phyloP scores from a whole-genome alignment of 2,797 vertebrate species.

The Silurus aristotelis region DNA sequence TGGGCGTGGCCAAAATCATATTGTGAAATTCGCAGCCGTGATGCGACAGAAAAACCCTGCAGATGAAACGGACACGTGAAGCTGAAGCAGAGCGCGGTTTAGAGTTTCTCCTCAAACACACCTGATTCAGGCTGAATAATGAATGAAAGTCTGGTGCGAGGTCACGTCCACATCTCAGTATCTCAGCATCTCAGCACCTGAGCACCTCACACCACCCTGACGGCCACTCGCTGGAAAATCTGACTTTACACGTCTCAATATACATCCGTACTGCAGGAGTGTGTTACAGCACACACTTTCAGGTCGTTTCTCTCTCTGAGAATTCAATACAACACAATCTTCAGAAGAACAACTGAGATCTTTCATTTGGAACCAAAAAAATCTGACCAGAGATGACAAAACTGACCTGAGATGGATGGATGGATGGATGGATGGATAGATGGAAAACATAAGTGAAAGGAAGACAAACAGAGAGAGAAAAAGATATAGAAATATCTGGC shows the following conservation, averaged over 20 bases:
- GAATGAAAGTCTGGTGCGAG: conserved; percentile 3
- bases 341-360: no score
- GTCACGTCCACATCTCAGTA: neutral
- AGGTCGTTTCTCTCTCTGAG: neutral
- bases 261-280: neutral
- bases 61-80: neutral
- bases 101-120: neutral
- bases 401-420: neutral
- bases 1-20: neutral
- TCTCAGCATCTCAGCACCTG: neutral
- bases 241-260: neutral
- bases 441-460: no score
- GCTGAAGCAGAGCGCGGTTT: neutral
- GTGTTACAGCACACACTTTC: neutral
- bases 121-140: neutral
- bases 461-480: neutral
- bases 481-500: neutral
- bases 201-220: neutral
- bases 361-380: no score
- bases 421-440: no score
- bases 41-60: neutral
- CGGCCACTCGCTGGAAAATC: neutral
- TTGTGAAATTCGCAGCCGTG: neutral
- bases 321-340: neutral
- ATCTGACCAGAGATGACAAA: neutral